Base-by-base conservation (phyloP, 2,797 vertebrate species). In the Prionace glauca region DNA sequence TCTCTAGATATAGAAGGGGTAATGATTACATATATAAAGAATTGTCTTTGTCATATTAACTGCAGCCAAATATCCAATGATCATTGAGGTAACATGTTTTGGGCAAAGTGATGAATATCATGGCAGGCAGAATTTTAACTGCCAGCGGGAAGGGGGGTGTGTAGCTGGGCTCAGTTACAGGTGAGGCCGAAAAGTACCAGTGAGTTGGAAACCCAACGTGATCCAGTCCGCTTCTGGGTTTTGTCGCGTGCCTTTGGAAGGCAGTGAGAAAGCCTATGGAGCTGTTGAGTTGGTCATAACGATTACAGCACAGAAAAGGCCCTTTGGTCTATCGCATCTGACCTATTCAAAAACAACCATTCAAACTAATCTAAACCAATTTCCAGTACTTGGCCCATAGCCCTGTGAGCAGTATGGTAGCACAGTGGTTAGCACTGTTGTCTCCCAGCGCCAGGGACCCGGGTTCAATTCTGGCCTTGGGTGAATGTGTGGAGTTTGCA, bases 1-100 rank as follows among this genome's bases (percentile, higher is more conserved):
- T 94, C 97, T 87, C 97, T 98, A 95, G 65, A 95, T 94, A 20
- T 14, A 50, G 50, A 45, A 69, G 41, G 62, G 45, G 9, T 86
- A 87, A 56, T 45, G 41, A 90, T 95, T 67, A 71, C 60, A 88
- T 84, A 36, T 24, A 45, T 86, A 60, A 0, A 77, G 10, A 71
- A 36, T 36, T 41, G 32, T 29, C 45, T 88, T 60, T 88, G 86
- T 29, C 45, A 88, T 60, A 50, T 77, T 71, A 72, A 60, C 71
- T 95, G 71, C 62, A 62, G 60, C 14, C 88, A 91, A 90, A 90
- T 62, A 95, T 3, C 12, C 32, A 74, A 74, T 56, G 56, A 62
- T 60, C 60, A 20, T 32, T 56, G 20, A 90, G 41, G 1, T 67
- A 36, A 41, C 41, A 56, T 24, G 71, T 77, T 95, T 50, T 77